Percentiles rank a stretch among this genome's conserved stretches.
Evolutionary conservation across 2,888 invertebrate species (phyloP).

Genomic region (Thera britannica): DNA sequence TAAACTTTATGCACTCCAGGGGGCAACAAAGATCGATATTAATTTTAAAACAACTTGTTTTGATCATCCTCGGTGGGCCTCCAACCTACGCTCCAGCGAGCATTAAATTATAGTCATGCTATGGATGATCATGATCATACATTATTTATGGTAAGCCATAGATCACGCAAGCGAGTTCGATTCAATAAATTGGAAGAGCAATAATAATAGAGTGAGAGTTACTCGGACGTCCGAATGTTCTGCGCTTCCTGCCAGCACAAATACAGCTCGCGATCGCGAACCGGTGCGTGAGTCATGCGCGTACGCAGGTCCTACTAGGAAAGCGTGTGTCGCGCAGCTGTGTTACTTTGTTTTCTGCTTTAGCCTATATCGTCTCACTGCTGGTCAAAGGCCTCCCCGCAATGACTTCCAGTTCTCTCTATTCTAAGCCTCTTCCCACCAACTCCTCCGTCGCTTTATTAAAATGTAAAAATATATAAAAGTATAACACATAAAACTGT

Average conservation of each 20-base stretch:
- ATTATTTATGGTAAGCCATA: slow-evolving; percentile 1
- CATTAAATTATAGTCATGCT: slow-evolving; percentile 10
- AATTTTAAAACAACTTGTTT: slow-evolving; percentile 5
- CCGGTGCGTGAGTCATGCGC: slow-evolving; percentile 54
- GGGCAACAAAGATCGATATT: background rate
- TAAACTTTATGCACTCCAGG: background rate
- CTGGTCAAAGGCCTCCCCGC: too few relatives aligned
- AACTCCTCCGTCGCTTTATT: too few relatives aligned
- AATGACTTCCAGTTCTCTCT: too few relatives aligned
- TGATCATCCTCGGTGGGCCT: slow-evolving; percentile 5
- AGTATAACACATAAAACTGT: too few relatives aligned
- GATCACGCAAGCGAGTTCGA: slow-evolving; percentile 18
- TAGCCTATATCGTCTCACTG: too few relatives aligned
- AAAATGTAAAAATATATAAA: too few relatives aligned
- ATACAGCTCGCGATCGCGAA: slow-evolving; percentile 51
- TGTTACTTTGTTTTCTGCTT: background rate
- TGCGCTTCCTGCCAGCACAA: slow-evolving; percentile 59
- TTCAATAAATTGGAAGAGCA: slow-evolving; percentile 13
- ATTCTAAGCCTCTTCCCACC: too few relatives aligned
- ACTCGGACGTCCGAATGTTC: slow-evolving; percentile 53
- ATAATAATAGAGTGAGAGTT: slow-evolving; percentile 33
- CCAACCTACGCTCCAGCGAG: slow-evolving; percentile 9
- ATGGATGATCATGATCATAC: slow-evolving; percentile 3
- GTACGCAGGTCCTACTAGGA: slow-evolving; percentile 35
- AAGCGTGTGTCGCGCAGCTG: slow-evolving; percentile 16